A percentile compares a stretch with the other conserved stretches of the same genome.
Conservation (phyloP, 2,888 invertebrate genomes). For the Ormyrus thymus region DNA sequence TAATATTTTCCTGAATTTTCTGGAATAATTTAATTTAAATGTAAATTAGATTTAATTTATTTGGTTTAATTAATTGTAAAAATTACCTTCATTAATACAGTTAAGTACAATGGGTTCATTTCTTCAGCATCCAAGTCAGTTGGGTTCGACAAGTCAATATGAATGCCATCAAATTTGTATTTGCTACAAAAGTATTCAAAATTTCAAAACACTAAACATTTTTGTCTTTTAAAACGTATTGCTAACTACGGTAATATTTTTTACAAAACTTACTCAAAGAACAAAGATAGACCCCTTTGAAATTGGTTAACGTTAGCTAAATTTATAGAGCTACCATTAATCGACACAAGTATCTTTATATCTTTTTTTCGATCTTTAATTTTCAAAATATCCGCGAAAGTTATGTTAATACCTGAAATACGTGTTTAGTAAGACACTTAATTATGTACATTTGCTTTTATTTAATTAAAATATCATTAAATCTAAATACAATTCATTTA, state of each 20-base stretch:
- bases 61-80: too few relatives aligned
- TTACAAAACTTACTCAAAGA: constrained; percentile 29
- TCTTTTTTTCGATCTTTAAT: constrained; percentile 15
- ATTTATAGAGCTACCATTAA: constrained; percentile 15
- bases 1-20: too few relatives aligned
- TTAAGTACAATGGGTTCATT: too few relatives aligned
- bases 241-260: not conserved
- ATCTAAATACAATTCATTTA: too few relatives aligned
- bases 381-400: constrained; percentile 10
- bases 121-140: constrained; percentile 59
- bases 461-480: not conserved
- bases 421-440: not conserved
- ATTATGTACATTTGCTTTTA: not conserved
- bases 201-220: not conserved
- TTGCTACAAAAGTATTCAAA: constrained; percentile 73
- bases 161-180: constrained; percentile 85
- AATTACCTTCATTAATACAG: too few relatives aligned
- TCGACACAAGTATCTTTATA: constrained; percentile 32
- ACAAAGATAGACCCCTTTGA: constrained; percentile 10
- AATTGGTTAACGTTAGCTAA: constrained; percentile 20
- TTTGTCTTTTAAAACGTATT: not conserved
- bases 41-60: too few relatives aligned
- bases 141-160: constrained; percentile 92
- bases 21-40: too few relatives aligned
- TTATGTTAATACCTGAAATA: constrained; percentile 11